Conservation (phyloP, 2,113 vertebrate species). For the Chaetorhynchus papuensis region DNA sequence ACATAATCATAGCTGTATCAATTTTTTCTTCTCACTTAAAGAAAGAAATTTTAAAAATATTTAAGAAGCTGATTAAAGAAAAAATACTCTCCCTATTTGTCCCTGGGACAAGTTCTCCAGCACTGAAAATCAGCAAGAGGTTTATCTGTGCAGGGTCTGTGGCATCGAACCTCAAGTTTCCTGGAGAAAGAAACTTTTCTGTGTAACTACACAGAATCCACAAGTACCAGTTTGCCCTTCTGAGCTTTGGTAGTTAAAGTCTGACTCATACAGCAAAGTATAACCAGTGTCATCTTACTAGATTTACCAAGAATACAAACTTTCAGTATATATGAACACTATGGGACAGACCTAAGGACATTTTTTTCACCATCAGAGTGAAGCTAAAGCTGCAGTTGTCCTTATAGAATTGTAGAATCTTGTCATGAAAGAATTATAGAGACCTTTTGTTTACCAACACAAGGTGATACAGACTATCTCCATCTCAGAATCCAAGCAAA, state of each 20-base stretch:
- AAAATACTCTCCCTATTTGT: not conserved
- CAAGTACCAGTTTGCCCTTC: not conserved
- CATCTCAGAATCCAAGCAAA: not conserved
- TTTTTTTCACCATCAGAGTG: not conserved
- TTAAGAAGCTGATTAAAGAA: not conserved
- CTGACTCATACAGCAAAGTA: not conserved
- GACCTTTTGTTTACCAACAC: not conserved
- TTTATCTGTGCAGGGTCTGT: not conserved
- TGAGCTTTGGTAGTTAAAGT: not conserved
- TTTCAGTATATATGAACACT: not conserved
- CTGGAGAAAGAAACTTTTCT: not conserved
- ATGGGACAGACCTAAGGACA: not conserved
- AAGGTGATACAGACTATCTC: not conserved
- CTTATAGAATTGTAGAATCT: not conserved
- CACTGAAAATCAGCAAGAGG: not conserved
- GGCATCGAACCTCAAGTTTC: not conserved
- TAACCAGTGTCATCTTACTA: not conserved
- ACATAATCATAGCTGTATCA: not conserved
- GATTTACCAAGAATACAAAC: not conserved
- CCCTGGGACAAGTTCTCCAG: not conserved
- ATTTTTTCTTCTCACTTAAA: not conserved
- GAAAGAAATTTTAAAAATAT: not conserved
- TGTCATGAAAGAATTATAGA: not conserved
- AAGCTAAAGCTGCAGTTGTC: not conserved
- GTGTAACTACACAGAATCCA: not conserved